Evolutionary conservation across 1,140 invertebrate genomes (phyloP).

Genomic region (Tetranychus cinnabarinus): DNA sequence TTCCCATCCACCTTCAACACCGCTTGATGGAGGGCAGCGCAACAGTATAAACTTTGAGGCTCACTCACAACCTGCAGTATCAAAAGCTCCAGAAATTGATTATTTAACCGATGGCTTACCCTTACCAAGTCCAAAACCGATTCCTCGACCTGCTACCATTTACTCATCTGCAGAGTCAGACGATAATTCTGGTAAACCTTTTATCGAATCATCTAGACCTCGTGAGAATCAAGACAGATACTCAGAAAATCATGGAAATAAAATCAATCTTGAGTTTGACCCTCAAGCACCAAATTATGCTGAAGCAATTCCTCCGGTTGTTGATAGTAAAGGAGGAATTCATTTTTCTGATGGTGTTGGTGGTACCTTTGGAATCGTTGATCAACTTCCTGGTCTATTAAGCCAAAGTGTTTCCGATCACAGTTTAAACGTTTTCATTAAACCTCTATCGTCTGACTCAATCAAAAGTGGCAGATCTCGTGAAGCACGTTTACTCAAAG

Average conservation of each 20-base stretch:
- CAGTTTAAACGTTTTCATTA: neutral
- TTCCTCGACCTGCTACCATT: neutral
- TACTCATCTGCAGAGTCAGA: neutral
- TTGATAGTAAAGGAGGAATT: conserved; percentile 15
- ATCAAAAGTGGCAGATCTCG: neutral
- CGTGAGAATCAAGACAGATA: too few relatives aligned
- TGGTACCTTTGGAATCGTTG: conserved; percentile 2
- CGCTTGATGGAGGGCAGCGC: neutral
- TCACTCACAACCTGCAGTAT: neutral
- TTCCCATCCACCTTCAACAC: too few relatives aligned
- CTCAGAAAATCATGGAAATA: neutral
- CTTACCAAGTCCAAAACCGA: neutral
- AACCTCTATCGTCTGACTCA: neutral
- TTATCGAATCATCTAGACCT: neutral
- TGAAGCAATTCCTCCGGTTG: conserved; percentile 15
- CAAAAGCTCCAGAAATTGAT: neutral
- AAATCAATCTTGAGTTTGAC: conserved; percentile 7
- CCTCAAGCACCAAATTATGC: conserved; percentile 12
- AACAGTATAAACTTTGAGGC: neutral
- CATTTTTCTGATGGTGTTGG: conserved; percentile 14
- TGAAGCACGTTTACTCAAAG: neutral
- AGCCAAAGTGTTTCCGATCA: neutral
- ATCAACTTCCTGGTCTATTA: neutral
- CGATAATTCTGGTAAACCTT: neutral
- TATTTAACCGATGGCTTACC: neutral